Percentiles rank a stretch among this genome's conserved stretches.
These are phyloP conservation scores for Spongilla lacustris DNA, from an alignment of 37 sponge, comb jelly and placozoan species.

Conservation along the genomic window DNA sequence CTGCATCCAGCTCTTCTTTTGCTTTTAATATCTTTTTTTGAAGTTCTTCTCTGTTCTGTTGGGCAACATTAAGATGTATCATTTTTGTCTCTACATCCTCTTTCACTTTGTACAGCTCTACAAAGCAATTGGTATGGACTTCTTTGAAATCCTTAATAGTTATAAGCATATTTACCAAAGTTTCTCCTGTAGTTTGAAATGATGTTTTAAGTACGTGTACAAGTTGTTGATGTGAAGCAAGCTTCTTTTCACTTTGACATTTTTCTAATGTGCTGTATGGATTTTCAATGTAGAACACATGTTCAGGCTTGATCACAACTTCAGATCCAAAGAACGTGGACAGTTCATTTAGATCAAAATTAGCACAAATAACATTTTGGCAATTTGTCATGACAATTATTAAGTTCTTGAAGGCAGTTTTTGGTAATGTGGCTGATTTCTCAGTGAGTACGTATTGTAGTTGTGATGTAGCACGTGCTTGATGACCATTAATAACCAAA, in stretches of 20 bases:
- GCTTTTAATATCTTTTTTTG: slow-evolving; percentile 1
- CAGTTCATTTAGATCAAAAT: slow-evolving; percentile 10
- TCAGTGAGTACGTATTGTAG: slow-evolving; percentile 42
- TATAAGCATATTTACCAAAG: not conserved
- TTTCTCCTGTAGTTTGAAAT: slow-evolving; percentile 5
- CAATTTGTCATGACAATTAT: slow-evolving; percentile 49
- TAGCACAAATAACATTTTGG: too few species aligned
- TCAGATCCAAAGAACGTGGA: slow-evolving; percentile 36
- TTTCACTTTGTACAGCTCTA: slow-evolving; percentile 28
- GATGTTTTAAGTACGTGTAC: not conserved
- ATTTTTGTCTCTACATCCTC: slow-evolving; percentile 28
- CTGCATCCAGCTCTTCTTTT: slow-evolving; percentile 9
- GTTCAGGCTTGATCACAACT: not conserved
- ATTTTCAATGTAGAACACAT: slow-evolving; percentile 49
- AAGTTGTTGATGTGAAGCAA: not conserved
- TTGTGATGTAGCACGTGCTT: slow-evolving; percentile 9
- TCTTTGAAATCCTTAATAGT: slow-evolving; percentile 12
- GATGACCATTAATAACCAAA: slow-evolving; percentile 43
- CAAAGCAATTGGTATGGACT: slow-evolving; percentile 37
- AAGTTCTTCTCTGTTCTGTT: slow-evolving; percentile 18
- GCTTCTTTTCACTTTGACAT: slow-evolving; percentile 11
- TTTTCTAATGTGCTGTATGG: slow-evolving; percentile 52
- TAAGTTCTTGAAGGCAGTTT: slow-evolving; percentile 9
- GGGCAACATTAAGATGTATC: not conserved
- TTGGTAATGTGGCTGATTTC: slow-evolving; percentile 47